Conservation (phyloP, 1,140 invertebrate species). For the Leptoteleia sp. region DNA sequence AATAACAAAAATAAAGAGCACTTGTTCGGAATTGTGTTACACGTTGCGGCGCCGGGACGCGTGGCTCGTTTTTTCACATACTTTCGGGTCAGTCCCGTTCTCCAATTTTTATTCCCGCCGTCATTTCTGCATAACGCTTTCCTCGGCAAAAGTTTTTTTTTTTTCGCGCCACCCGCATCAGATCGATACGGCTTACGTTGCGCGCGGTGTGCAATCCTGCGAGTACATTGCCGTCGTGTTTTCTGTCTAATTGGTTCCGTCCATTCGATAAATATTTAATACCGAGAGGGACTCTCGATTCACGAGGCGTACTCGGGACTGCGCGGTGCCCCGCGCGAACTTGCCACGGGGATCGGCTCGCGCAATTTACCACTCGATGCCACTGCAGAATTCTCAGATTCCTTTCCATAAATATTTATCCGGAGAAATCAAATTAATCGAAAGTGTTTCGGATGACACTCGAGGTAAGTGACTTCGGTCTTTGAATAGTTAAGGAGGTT, state of each 20-base stretch:
- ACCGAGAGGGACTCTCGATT: conserved; percentile 14
- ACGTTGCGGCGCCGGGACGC: conserved; percentile 7
- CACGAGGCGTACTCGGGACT: conserved; percentile 14
- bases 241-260: conserved; percentile 43
- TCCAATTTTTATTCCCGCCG: conserved; percentile 51
- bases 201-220: conserved; percentile 14
- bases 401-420: conserved; percentile 21
- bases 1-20: conserved; percentile 52
- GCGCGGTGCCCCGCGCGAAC: conserved; percentile 1
- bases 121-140: conserved; percentile 50
- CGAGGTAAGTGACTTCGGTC: no score
- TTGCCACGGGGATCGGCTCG: conserved; percentile 1
- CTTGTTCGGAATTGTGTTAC: conserved; percentile 57
- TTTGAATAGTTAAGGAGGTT: no score
- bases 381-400: conserved; percentile 4
- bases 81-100: conserved; percentile 40
- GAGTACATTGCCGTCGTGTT: conserved; percentile 25
- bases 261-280: conserved; percentile 36
- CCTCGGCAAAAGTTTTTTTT: conserved; percentile 41
- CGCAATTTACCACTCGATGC: conserved; percentile 8
- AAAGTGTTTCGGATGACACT: no score
- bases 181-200: conserved; percentile 50
- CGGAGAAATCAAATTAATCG: neutral
- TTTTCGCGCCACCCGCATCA: conserved; percentile 39
- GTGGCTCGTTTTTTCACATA: conserved; percentile 64